Base-by-base conservation (phyloP, 1,140 invertebrate genomes). In the Formica selysi region DNA sequence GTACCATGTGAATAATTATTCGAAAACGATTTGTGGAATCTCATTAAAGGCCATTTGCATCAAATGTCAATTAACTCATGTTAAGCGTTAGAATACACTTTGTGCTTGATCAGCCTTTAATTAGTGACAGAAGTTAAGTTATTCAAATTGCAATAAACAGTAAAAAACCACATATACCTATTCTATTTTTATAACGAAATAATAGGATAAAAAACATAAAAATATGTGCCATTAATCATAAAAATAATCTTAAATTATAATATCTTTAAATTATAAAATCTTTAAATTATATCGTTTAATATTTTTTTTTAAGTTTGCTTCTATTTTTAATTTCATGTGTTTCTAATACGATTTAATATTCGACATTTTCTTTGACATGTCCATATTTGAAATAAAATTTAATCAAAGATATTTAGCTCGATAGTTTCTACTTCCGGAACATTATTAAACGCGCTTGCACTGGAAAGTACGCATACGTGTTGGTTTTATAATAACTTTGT, bases 11-110 rank as follows among this genome's bases (percentile, higher is more conserved):
- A 80, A 70, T 70, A 65, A 80, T 70, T 80, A 80, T 70, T 80
- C 36, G 76, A 70, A 68, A 80, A 80, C 76, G 76, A 80, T 80
- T 80, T 80, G 76, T 64, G 76, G 51, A 83, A 83, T 83, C 70
- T 78, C 71, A 76, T 76, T 76, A 76, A 65, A 85, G 32, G 59
- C 44, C 29, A 76, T 85, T 85, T 76, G 71, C 70, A 76, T 76
- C 44, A 85, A 78, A 76, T 61, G 71, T 62, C 48, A 79, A 73
- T 86, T 81, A 86, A 86, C 79, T 83, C 76, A 68, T 62, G 62
- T 76, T 76, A 87, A 44, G 32, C 70, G 64, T 67, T 54, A 87
- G 76, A 68, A 71, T 74, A 36, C 59, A 70, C 32, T 87, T 85
- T 79, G 73, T 79, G 59, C 48, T 85, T 32, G 38, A 79, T 85